Percentiles rank a stretch among this genome's conserved stretches.
phyloP scores from a whole-genome alignment of 92 coral and sea anemone species.

The Scolanthus callimorphus region DNA sequence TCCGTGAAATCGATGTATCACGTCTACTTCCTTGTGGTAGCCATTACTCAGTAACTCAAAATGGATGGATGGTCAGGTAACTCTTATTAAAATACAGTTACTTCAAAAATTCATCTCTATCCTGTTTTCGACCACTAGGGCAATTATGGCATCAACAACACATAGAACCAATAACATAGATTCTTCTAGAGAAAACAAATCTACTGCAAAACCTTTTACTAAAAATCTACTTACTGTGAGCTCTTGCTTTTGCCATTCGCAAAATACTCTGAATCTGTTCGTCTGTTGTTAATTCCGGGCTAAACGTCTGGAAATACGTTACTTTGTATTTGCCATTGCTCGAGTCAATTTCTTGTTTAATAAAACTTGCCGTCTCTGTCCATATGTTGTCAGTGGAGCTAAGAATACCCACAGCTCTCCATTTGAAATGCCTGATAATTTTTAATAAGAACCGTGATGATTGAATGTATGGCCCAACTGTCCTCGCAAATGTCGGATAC shows the following conservation, averaged over 20 bases:
- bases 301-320: slow-evolving; percentile 21
- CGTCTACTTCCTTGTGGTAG: too few species aligned
- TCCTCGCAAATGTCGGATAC: slow-evolving; percentile 76
- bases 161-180: too few species aligned
- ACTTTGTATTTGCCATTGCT: background rate
- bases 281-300: slow-evolving; percentile 1
- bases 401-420: slow-evolving; percentile 67
- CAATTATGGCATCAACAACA: too few species aligned
- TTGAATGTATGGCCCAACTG: slow-evolving; percentile 52
- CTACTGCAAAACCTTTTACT: too few species aligned
- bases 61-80: too few species aligned
- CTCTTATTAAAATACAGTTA: too few species aligned
- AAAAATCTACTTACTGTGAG: background rate
- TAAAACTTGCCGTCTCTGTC: slow-evolving; percentile 60
- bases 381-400: slow-evolving; percentile 67
- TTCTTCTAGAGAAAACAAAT: too few species aligned
- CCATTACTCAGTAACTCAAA: too few species aligned
- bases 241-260: background rate
- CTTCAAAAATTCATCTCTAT: too few species aligned
- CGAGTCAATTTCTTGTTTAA: slow-evolving; percentile 50
- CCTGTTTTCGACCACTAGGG: too few species aligned
- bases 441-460: slow-evolving; percentile 49
- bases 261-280: background rate
- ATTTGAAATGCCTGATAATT: slow-evolving; percentile 45
- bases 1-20: too few species aligned